Evolutionary conservation across 2,888 invertebrate species (phyloP), one percentile per base, ranked within the genome.

Genomic region (Campoplex capitator): DNA sequence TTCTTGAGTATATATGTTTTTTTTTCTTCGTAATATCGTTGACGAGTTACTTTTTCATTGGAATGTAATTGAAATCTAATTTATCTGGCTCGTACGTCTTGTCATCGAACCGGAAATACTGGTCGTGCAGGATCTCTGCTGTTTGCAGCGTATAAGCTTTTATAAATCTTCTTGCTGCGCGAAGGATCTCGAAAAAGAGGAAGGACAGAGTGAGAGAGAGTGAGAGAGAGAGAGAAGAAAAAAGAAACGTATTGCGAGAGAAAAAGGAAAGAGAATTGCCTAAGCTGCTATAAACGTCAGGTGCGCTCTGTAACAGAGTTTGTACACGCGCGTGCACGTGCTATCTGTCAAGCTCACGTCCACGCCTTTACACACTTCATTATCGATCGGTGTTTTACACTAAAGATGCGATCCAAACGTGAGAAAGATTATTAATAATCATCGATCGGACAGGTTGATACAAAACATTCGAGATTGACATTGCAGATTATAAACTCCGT

Each of bases 301-400:
- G 73, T 65, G 51, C 48, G 51, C 51, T 80, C 48, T 35, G 28
- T 51, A 48, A 2, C 65, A 28, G 58, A 38, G 38, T 81, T 67
- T 65, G 45, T 54, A 67, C n/a, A 73, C 38, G 18, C n/a, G 80
- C n/a, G 80, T 38, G 51, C 71, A 65, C 79, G 79, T 71, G 71
- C 79, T 81, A 54, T 68, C 74, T 51, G 81, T 74, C 81, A 81
- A 62, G 51, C 65, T 81, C 73, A 51, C 81, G 73, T 79, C 71
- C 79, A 62, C 79, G 71, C 73, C 81, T 81, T 74, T 73, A 65
- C 73, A 51, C 73, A 81, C 81, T 81, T 81, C 73, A 74, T 81
- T 73, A 81, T 42, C 81, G 81, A 74, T 81, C 70, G 35, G 71
- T 58, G 58, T 71, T 70, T 71, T 58, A 28, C 45, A 70, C 48